Evolutionary conservation across 2,888 invertebrate species (phyloP), one percentile per base, ranked within the genome.

Genomic region (Brenthis hecate): DNA sequence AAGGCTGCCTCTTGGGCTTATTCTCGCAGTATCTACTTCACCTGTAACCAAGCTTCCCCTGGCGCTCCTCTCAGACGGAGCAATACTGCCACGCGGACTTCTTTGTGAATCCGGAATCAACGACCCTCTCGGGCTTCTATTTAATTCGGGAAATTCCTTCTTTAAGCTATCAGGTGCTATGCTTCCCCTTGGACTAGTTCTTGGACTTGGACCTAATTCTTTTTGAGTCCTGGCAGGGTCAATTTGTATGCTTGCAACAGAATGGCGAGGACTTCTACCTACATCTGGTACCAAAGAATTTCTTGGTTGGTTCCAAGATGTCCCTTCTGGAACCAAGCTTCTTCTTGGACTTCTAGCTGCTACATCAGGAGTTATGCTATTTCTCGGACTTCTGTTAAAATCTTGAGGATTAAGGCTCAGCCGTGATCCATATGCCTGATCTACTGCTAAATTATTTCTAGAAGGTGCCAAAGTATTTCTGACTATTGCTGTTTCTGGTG

Each of bases 1-100:
- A 64, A 94, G 78, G 77, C 94, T 94, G 50, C 94, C 94, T 70
- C 94, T 86, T 0, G 94, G 94, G 77, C 94, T 94, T 28, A 93
- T 79, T 61, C 87, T 85, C 1, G 89, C 84, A 1, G 85, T 76
- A 14, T 93, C 93, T 43, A 81, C 76, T 6, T 90, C 90, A 3
- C 85, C 85, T 0, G 92, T 78, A 13, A 89, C 86, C 32, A 92
- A 70, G 68, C 92, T 92, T 0, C 93, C 93, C 56, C 92, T 79
- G 0, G 89, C 90, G 75, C 90, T 90, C 60, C 94, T 81, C 71
- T 91, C 93, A 55, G 91, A 93, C 50, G 94, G 93, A 1, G 93
- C 94, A 72, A 95, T 92, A 77, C 94, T 95, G 0, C 94, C 95
- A 63, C 95, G 90, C 0, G 95, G 94, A 79, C 94, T 94, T 55